Percentiles rank a stretch among this genome's conserved stretches.
Conservation (phyloP, 1,140 invertebrate genomes). For the Pseudobourletiella spinata region DNA sequence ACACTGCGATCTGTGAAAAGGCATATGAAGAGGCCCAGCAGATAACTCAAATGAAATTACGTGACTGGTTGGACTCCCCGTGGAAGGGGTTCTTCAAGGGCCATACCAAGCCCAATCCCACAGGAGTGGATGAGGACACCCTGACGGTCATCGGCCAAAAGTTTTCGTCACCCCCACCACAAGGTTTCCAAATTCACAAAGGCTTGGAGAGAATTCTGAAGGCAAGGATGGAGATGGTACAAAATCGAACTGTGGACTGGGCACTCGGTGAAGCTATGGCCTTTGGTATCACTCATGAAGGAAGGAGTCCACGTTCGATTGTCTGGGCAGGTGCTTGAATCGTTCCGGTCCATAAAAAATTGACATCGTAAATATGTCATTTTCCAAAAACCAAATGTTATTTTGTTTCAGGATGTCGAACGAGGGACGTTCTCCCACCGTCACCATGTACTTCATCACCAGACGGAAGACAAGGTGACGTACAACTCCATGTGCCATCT, state of each 20-base stretch:
- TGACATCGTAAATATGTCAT: not conserved
- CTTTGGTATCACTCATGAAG: slow-evolving; percentile 84
- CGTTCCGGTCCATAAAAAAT: too few species aligned
- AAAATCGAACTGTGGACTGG: slow-evolving; percentile 84
- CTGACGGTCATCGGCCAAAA: slow-evolving; percentile 80
- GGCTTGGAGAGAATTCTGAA: slow-evolving; percentile 76
- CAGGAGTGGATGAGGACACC: slow-evolving; percentile 87
- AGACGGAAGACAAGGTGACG: slow-evolving; percentile 86
- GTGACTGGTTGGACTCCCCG: slow-evolving; percentile 98
- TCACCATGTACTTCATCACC: slow-evolving; percentile 97
- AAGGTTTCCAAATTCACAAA: slow-evolving; percentile 90
- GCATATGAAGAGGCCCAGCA: slow-evolving; percentile 82
- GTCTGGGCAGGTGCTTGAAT: slow-evolving; percentile 66
- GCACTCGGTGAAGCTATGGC: slow-evolving; percentile 95
- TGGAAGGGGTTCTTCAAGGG: slow-evolving; percentile 95
- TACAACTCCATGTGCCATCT: slow-evolving; percentile 81
- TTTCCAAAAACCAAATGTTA: not conserved
- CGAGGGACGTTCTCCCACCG: slow-evolving; percentile 88
- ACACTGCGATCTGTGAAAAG: slow-evolving; percentile 95
- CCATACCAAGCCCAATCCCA: slow-evolving; percentile 78
- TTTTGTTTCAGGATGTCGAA: slow-evolving; percentile 76
- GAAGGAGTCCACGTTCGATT: slow-evolving; percentile 88
- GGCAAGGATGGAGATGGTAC: slow-evolving; percentile 83
- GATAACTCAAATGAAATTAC: slow-evolving; percentile 91
- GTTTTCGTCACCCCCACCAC: slow-evolving; percentile 84